Percentiles rank a stretch among this genome's conserved stretches.
Evolutionary conservation across 2,888 invertebrate species (phyloP).

Genomic region (Gordius sp.): DNA sequence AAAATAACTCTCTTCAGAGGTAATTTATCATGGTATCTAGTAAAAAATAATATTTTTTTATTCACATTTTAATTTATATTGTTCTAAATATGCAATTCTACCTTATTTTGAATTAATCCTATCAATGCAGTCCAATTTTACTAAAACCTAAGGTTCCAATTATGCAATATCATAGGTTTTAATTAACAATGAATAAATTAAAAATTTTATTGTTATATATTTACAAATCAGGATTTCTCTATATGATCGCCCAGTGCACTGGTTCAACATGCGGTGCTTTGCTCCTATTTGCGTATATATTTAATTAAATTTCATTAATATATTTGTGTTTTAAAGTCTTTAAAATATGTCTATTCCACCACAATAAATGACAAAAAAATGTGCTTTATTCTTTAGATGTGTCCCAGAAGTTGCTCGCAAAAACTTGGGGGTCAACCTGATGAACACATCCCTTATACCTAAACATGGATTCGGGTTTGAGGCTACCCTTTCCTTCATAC

Average conservation of each 20-base stretch:
- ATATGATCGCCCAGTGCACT: neutral
- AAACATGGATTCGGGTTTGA: constrained; percentile 13
- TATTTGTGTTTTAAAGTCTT: neutral
- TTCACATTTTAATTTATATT: too few species aligned
- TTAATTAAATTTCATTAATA: neutral
- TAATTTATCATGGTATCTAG: neutral
- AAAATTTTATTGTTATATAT: too few species aligned
- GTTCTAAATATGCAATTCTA: too few species aligned
- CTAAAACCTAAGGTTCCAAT: too few species aligned
- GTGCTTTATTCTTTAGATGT: constrained; percentile 4
- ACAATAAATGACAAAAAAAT: too few species aligned
- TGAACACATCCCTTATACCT: neutral
- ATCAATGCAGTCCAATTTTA: too few species aligned
- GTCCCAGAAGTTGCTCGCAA: neutral
- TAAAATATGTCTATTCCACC: neutral
- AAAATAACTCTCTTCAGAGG: constrained; percentile 7
- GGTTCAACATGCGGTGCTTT: constrained; percentile 11
- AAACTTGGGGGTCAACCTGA: constrained; percentile 4
- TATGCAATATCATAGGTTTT: too few species aligned
- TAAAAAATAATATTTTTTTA: neutral
- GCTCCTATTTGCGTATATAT: neutral
- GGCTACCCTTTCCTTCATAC: neutral
- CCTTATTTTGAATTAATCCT: too few species aligned
- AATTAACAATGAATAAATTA: too few species aligned
- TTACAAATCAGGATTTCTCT: neutral